Conservation (phyloP, 2,113 vertebrate species). For the Eudyptes chrysolophus region DNA sequence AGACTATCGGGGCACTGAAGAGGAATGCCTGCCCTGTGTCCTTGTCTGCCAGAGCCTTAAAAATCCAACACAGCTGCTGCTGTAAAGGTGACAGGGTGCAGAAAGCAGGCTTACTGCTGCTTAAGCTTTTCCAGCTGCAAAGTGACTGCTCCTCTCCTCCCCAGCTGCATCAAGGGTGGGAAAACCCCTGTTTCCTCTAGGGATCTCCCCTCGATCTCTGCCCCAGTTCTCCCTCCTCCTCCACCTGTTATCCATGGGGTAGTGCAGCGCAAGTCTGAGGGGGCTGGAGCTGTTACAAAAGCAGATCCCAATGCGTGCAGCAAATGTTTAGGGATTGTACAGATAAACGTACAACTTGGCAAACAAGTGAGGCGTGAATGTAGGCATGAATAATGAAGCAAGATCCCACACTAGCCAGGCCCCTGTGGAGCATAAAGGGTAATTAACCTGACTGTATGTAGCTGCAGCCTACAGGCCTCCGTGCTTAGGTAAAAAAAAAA, state of each 20-base stretch:
- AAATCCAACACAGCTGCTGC: not conserved
- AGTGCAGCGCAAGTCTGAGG: not conserved
- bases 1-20: not conserved
- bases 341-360: not conserved
- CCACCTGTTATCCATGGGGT: no score
- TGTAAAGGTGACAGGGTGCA: not conserved
- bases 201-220: no score
- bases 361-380: not conserved
- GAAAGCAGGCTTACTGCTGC: not conserved
- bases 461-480: not conserved
- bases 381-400: not conserved
- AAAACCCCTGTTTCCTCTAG: no score
- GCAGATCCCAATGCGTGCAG: rapidly evolving
- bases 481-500: not conserved
- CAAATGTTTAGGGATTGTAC: not conserved
- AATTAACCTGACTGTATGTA: not conserved
- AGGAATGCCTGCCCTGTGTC: not conserved
- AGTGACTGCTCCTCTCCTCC: no score
- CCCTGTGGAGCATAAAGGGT: not conserved
- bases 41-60: not conserved
- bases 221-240: no score
- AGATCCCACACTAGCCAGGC: not conserved
- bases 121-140: not conserved
- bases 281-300: not conserved
- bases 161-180: no score